Base-by-base conservation (phyloP, 2,113 vertebrate genomes). In the Corythaixoides concolor region DNA sequence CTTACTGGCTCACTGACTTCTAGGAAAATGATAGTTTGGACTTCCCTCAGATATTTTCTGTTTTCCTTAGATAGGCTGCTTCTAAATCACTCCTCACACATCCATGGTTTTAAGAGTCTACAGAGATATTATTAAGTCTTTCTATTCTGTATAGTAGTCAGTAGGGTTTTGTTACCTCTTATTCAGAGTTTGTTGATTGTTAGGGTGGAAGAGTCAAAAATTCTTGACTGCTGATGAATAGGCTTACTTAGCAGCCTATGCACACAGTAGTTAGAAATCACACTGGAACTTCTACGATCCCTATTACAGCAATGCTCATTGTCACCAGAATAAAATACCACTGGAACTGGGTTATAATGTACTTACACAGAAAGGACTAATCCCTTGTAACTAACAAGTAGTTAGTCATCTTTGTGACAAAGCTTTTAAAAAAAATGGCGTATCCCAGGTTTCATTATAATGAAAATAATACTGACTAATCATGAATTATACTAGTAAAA, bases 31-130 rank as follows among this genome's bases (percentile, higher is more conserved):
- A 56, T 55, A 70, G 88, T 90, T 85, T 95, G 90, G 90, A 90
- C 70, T 76, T 97, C 53, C 30, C 47, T 97, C 37, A 67, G 70
- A 78, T 83, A 82, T 70, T 87, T 93, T 95, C 77, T 85, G 68
- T 93, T 78, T 95, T 97, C 70, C 87, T 97, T 93, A 86, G 79
- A 56, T 35, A 75, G 58, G 56, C 79, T 95, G 35, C 50, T 90
- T 93, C 84, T 95, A 96, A 97, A 96, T 97, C 73, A 90, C 8
- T 12, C 28, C 63, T 95, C 91, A 81, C 21, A 90, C 45, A 92
- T 90, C 78, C 66, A 26, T 93, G 72, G 47, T 96, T 98, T 98
- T 97, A 97, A 77, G 94, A 96, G 86, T 72, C 97, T 95, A 66
- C 33, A 64, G 96, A 97, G 98, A 95, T 15, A 8, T 85, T 93